Conservation (phyloP, 2,888 invertebrate species). For the Acrocyrtus sp. region DNA sequence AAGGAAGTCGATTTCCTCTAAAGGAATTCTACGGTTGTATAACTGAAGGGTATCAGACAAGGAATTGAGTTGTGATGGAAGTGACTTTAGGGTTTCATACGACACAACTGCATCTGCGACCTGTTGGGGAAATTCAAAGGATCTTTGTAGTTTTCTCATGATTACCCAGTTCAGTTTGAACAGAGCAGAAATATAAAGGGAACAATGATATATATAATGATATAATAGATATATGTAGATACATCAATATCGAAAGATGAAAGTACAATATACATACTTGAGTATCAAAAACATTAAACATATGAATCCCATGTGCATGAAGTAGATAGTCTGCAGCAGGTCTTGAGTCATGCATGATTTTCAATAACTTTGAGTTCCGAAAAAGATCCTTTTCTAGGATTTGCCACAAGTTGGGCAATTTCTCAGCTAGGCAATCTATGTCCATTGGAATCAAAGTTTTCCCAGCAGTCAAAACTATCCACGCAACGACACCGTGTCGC, state of each 20-base stretch:
- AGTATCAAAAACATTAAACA: constrained; percentile 73
- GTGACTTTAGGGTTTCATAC: constrained; percentile 18
- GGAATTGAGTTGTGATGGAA: constrained; percentile 36
- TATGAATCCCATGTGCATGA: constrained; percentile 71
- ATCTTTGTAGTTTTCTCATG: too few species aligned
- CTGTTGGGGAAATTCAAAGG: too few species aligned
- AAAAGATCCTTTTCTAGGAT: constrained; percentile 66
- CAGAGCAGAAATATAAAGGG: too few species aligned
- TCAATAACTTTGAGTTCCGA: constrained; percentile 68
- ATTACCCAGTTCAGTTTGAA: too few species aligned
- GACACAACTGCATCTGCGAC: constrained; percentile 51
- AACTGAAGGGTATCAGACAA: constrained; percentile 47
- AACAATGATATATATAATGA: too few species aligned
- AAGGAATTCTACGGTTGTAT: constrained; percentile 49
- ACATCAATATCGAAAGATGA: too few species aligned
- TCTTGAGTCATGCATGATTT: constrained; percentile 73
- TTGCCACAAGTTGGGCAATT: constrained; percentile 67
- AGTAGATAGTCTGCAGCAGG: constrained; percentile 72
- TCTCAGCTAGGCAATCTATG: constrained; percentile 64
- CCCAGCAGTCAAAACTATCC: constrained; percentile 65
- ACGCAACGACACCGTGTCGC: constrained; percentile 65
- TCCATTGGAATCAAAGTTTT: constrained; percentile 66
- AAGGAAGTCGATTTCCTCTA: constrained; percentile 53
- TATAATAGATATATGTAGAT: too few species aligned
- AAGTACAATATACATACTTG: constrained; percentile 70